Evolutionary conservation across 2,113 vertebrate genomes (phyloP), one percentile per base, ranked within the genome.

Genomic region (Platichthys flesus): DNA sequence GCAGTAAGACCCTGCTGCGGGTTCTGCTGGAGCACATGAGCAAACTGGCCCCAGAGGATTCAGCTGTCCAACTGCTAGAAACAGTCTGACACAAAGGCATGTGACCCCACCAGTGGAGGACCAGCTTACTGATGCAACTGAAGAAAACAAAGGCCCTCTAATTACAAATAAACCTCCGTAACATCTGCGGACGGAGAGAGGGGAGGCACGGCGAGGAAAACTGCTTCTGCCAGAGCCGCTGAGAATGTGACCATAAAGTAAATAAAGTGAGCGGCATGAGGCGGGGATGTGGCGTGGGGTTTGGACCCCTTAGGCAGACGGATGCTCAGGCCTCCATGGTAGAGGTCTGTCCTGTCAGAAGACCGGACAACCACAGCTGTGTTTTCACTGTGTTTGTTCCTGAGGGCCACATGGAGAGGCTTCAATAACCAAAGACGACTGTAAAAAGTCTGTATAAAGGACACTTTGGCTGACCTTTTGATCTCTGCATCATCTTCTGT

Each of bases 311-410:
- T 21, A 21, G 76, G 79, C 71, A 72, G 60, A 87, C 56, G 67
- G 85, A 74, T 82, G 80, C 88, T 86, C 71, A 59, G 82, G 74
- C 37, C 83, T 85, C 71, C 76, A 37, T 57, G 28, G 74, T 71
- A 65, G 82, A 86, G 85, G 78, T 74, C 58, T 72, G 79, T 28
- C 64, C 64, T 59, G 55, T 78, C 60, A 73, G 79, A 67, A 70
- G 64, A 81, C 66, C 60, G 63, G 51, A 83, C 58, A 21, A 72
- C 84, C 84, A 89, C 93, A 94, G 93, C 93, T 94, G 93, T 94
- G 92, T 93, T 93, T 92, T 91, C 67, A 84, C 86, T 91, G 77
- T 75, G 70, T 87, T 88, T 86, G 81, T 86, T 82, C 85, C 88
- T 85, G 82, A 89, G 65, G 81, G 76, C 76, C 85, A 77, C 84